Base-by-base conservation (phyloP, 2,797 vertebrate species). In the Betta splendens region DNA sequence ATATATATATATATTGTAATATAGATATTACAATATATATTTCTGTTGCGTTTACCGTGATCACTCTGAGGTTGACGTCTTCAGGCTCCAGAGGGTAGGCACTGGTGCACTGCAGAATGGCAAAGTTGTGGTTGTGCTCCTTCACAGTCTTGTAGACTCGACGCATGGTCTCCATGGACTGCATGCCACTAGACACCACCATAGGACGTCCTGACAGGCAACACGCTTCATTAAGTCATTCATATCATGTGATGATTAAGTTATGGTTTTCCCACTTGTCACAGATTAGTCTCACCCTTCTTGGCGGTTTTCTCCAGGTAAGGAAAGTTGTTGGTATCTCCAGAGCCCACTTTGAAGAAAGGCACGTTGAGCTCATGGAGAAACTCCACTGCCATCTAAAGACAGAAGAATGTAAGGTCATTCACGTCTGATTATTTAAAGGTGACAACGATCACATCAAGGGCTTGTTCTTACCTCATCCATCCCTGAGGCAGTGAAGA, bases 181-280 rank as follows among this genome's bases (percentile, higher is more conserved):
- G 97, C 97, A 99, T 99, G 46, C 97, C 97, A 0, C 97, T 99
- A 72, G 97, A 99, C 64, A 99, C 97, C 45, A 99, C 94, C 96
- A 99, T 98, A 8, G 97, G 96, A 12, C 95, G 95, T 54, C 96
- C 97, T 99, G 76, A 46, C 5, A 43, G 7, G 57, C 17, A 25
- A 48, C 1, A 51, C 7, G 8, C 2, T 9, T n/a, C n/a, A n/a
- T n/a, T n/a, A n/a, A n/a, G n/a, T n/a, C n/a, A n/a, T n/a, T n/a
- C n/a, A n/a, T n/a, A n/a, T n/a, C 10, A 53, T 47, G 7, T 31
- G 4, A 21, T 6, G 15, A 31, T 22, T 43, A 7, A 6, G 9
- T 25, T 8, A 10, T 21, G 3, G 9, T 18, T n/a, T 7, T 13
- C 28, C 28, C 28, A 28, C 16, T 13, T n/a, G 3, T 3, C 8